Evolutionary conservation across 1,140 invertebrate species (phyloP).

Genomic region (Helicoverpa zea): DNA sequence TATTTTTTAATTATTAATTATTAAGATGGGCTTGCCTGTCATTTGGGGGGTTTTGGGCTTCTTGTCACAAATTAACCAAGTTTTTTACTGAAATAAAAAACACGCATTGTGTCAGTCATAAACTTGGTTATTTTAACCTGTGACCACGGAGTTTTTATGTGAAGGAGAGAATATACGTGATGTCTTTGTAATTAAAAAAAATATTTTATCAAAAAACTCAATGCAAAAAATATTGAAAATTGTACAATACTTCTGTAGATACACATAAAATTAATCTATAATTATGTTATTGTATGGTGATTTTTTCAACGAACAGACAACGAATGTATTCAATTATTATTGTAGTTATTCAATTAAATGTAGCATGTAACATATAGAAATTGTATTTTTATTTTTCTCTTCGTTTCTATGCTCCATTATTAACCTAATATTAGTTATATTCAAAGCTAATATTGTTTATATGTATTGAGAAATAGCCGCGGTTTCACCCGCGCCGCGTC

Average conservation of each 20-base stretch:
- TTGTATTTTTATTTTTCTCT: background rate
- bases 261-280: conserved; percentile 21
- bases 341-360: conserved; percentile 47
- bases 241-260: conserved; percentile 49
- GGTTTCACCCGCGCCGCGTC: no score
- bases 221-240: conserved; percentile 41
- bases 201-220: conserved; percentile 20
- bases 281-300: conserved; percentile 36
- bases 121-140: no score
- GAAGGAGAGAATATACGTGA: background rate
- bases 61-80: background rate
- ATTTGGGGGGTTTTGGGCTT: background rate
- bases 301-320: conserved; percentile 47
- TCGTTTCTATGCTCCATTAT: background rate
- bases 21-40: conserved; percentile 28
- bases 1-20: conserved; percentile 51
- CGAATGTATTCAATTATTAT: conserved; percentile 49
- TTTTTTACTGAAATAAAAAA: background rate
- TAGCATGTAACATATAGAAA: conserved; percentile 40
- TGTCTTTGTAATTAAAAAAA: background rate
- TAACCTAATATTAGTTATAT: no score
- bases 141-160: no score
- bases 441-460: no score
- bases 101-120: background rate
- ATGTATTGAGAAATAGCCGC: no score